phyloP scores from a whole-genome alignment of 1,140 invertebrate species.

The Caerostris extrusa region DNA sequence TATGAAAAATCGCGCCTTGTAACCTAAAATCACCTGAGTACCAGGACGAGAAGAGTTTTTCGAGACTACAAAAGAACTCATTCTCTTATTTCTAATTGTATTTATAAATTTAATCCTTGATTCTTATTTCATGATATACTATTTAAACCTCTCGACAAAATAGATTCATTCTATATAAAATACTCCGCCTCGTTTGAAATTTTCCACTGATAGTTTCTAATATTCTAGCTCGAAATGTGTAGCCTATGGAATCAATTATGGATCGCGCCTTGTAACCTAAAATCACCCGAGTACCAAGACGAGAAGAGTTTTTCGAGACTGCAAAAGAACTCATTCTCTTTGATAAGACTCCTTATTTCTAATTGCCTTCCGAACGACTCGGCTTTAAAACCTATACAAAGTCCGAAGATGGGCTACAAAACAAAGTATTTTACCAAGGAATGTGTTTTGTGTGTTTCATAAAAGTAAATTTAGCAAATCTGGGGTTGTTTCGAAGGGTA shows the following conservation, averaged over 20 bases:
- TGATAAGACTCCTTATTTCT: slow-evolving; percentile 23
- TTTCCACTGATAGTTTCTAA: too few species aligned
- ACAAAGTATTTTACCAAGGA: background rate
- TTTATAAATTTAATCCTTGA: too few species aligned
- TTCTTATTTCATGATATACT: too few species aligned
- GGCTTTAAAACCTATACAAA: slow-evolving; percentile 3
- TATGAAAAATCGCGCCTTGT: background rate
- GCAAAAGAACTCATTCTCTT: background rate
- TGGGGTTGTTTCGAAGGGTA: slow-evolving; percentile 1
- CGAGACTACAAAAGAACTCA: background rate
- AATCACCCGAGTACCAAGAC: background rate
- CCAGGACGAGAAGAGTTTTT: background rate
- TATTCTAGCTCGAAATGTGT: background rate
- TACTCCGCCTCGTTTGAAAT: too few species aligned
- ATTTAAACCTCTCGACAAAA: too few species aligned
- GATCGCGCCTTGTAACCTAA: background rate
- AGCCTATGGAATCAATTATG: background rate
- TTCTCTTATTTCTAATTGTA: slow-evolving; percentile 26
- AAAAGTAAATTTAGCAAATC: slow-evolving; percentile 39
- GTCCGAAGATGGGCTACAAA: background rate
- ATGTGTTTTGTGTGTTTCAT: background rate
- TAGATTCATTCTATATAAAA: too few species aligned
- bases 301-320: background rate
- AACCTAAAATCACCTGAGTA: background rate
- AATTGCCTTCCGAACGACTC: slow-evolving; percentile 24